A percentile compares a stretch with the other conserved stretches of the same genome.
Conservation (phyloP, 1,140 invertebrate species). For the Maniola jurtina region DNA sequence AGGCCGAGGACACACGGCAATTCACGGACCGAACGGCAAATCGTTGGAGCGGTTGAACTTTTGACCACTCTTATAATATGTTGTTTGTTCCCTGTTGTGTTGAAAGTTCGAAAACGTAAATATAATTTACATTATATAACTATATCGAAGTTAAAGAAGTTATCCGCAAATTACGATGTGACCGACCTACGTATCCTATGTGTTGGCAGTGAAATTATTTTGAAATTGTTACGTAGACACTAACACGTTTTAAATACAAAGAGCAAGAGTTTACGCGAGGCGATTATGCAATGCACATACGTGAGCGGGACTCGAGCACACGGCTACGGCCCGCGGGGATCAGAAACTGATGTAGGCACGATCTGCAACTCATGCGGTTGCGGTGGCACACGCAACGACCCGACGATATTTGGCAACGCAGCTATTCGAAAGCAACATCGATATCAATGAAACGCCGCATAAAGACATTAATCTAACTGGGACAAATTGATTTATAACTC, state of each 20-base stretch:
- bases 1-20: conserved; percentile 71
- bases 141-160: conserved; percentile 6
- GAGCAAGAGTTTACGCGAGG: conserved; percentile 56
- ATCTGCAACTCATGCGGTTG: conserved; percentile 32
- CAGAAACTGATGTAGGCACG: conserved; percentile 40
- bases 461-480: conserved; percentile 68
- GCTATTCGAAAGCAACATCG: conserved; percentile 60
- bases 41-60: conserved; percentile 40
- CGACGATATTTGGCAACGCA: conserved; percentile 54
- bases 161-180: conserved; percentile 20
- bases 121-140: conserved; percentile 22
- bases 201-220: conserved; percentile 46
- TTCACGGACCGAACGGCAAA: conserved; percentile 60
- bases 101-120: background rate
- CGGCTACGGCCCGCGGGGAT: conserved; percentile 21
- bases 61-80: conserved; percentile 21
- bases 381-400: conserved; percentile 35
- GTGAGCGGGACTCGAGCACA: conserved; percentile 36
- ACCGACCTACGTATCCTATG: conserved; percentile 13
- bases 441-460: conserved; percentile 45
- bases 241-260: conserved; percentile 70
- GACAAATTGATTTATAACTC: conserved; percentile 70
- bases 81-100: background rate
- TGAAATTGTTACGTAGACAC: conserved; percentile 52
- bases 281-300: conserved; percentile 60